These are phyloP conservation scores for Pomatorhinus ruficollis DNA, from an alignment of 2,113 vertebrate species.

Conservation along the genomic window DNA sequence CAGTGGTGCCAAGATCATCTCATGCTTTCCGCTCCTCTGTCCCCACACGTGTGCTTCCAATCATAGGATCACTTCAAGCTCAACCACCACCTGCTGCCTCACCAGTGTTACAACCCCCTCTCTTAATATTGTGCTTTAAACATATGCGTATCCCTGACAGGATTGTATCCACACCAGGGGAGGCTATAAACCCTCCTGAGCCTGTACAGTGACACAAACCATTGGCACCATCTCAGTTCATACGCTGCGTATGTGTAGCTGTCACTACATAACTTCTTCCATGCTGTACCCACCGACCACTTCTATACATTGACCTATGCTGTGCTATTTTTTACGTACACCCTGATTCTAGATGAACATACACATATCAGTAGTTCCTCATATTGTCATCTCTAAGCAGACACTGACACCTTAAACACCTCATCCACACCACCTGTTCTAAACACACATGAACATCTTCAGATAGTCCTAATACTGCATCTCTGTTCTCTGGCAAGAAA, in stretches of 20 bases:
- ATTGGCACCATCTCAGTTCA: neutral
- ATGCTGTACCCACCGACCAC: rapidly evolving
- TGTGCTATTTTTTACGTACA: neutral
- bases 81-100: neutral
- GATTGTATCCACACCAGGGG: neutral
- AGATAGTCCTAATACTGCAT: neutral
- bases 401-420: neutral
- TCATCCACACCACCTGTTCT: neutral
- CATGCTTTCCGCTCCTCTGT: neutral
- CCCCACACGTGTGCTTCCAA: neutral
- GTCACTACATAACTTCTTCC: neutral
- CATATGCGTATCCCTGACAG: too few relatives aligned
- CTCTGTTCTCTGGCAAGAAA: neutral
- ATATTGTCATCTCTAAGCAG: neutral
- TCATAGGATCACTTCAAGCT: neutral
- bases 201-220: neutral
- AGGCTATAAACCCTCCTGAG: neutral
- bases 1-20: neutral
- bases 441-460: neutral
- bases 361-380: neutral
- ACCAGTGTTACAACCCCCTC: rapidly evolving
- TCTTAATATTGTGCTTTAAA: neutral
- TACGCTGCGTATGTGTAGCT: rapidly evolving
- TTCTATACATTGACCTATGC: neutral
- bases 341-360: neutral